Evolutionary conservation across 2,888 invertebrate genomes (phyloP), one percentile per base, ranked within the genome.

Genomic region (Chrysodeixis includens): DNA sequence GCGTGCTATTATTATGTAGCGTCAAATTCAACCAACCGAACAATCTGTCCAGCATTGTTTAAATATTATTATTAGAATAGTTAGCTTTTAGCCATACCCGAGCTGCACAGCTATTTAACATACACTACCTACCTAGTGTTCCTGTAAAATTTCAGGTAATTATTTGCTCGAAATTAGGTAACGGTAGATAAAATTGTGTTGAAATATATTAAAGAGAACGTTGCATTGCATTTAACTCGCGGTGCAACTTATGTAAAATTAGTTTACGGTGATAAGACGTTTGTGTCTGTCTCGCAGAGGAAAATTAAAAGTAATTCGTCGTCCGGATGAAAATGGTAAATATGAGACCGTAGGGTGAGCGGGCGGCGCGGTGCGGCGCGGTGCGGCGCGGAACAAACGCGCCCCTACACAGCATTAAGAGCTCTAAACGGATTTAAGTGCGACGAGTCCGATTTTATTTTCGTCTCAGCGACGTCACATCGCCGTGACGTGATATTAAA

Each of bases 251-350:
- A 65, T 71, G 79, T 74, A 78, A 73, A 76, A 74, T 56, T 71
- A 75, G 70, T 70, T 70, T 44, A 51, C 66, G 49, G 76, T 69
- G 63, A 64, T 68, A 58, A 74, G 73, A 66, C 62, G 67, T 62
- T 68, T 73, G 66, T 75, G 73, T 74, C 76, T 73, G 67, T 75
- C 63, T 73, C 65, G 75, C 66, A 58, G 68, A 63, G 75, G 72
- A 80, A 83, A 82, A 86, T 81, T 73, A 82, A 83, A 86, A 84
- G 81, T 83, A 83, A 86, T 84, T 80, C 76, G 71, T 12, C 46
- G 18, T 49, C 71, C 62, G 63, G 80, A 84, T 81, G 81, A 83
- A 84, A 85, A 82, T 85, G 82, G 79, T 84, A 85, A 86, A 83
- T 83, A 84, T 81, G 54, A 83, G 78, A 81, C 79, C 74, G 74